Base-by-base conservation (phyloP, 1,140 invertebrate genomes). In the Liolophura sinensis region DNA sequence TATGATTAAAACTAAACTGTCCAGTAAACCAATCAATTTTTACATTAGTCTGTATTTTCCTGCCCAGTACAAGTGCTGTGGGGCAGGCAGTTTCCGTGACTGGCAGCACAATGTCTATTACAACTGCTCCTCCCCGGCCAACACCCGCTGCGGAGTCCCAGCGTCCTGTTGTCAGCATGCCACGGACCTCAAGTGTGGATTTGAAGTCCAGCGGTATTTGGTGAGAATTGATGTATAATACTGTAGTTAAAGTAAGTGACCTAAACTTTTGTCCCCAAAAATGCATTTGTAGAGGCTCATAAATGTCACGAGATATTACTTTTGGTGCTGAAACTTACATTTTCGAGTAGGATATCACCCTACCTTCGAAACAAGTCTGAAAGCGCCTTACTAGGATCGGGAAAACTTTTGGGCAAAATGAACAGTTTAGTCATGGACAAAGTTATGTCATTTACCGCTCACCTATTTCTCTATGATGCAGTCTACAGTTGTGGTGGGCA, bases 71-170 rank as follows among this genome's bases (percentile, higher is more conserved):
- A 92, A 96, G 84, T 97, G 95, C 80, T 97, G 95, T 84, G 95
- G 95, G 31, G 95, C 97, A 71, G 93, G 95, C 82, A 92, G 93
- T 1, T 93, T 94, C 1, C 91, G 93, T 76, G 95, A 97, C 80
- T 97, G 95, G 95, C 94, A 97, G 80, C 90, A 91, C 65, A 97
- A 97, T 83, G 93, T 94, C 73, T 97, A 97, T 85, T 97, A 97
- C 85, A 96, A 96, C 86, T 95, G 93, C 83, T 94, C 93, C n/a
- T 94, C 92, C 59, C 61, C 67, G 14, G 93, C 92, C 52, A 88
- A 93, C 57, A 94, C 97, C 85, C 94, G 94, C 1, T 97, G 95
- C 84, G 95, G 95, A 11, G 95, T 97, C 51, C 95, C 95, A 56
- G 96, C 96, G 86, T 95, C 93, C 60, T 97, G 95, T 82, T 97